Base-by-base conservation (phyloP, 2,888 invertebrate species). In the Sesia apiformis region DNA sequence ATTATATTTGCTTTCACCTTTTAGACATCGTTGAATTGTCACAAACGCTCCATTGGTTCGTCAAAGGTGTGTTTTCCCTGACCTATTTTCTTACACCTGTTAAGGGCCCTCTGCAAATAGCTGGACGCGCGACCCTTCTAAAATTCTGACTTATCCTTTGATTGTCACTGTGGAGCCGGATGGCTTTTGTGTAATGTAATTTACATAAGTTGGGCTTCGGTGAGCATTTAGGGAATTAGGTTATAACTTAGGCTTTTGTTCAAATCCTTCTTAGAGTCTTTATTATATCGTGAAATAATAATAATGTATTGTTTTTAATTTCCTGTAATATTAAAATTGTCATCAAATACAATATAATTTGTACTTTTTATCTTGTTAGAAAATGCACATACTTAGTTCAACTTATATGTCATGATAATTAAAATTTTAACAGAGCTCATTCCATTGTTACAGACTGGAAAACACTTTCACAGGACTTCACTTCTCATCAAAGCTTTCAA, bases 401-500 rank as follows among this genome's bases (percentile, higher is more conserved):
- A 23, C 23, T 23, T 23, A 23, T 23, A 23, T 23, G 23, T 23
- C 2, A 23, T 23, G 2, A 6, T 43, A 43, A 7, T 43, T 43
- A n/a, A 43, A 6, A 6, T 0, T 8, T 4, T 46, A 46, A 46
- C 5, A 46, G n/a, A 8, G n/a, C 4, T 46, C 1, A 5, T 46
- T 23, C 7, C 41, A 6, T 46, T 91, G 90, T 93, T 94, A 63
- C 94, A 97, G 97, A 94, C 95, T 72, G 95, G 95, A 76, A 97
- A 97, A 91, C 97, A 97, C 90, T 96, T 94, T 90, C 97, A 97
- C 87, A 94, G 96, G 84, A 97, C 97, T 76, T 97, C 97, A 81
- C 94, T 97, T 86, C 94, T 97, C 91, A 97, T 97, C 92, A 97
- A 97, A 92, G 97, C 97, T 88, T 97, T 97, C 92, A 97, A 95